These are phyloP conservation scores for Eublepharis macularius DNA, from an alignment of 2,113 vertebrate genomes.

Conservation along the genomic window DNA sequence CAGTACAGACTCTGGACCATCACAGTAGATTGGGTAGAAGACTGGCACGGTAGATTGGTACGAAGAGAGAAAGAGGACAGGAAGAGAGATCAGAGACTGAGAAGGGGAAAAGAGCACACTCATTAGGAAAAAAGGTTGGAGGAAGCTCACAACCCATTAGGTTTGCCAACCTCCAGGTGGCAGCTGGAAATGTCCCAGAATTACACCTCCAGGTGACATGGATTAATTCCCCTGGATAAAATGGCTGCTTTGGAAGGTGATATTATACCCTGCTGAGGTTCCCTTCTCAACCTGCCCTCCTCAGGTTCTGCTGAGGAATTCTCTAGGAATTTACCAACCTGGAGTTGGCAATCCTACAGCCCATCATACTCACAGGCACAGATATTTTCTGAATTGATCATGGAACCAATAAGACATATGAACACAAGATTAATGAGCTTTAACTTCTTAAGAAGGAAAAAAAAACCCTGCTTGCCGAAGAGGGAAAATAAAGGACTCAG, in stretches of 20 bases:
- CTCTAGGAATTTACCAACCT: too few species aligned
- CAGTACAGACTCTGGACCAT: background rate
- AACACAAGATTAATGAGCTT: background rate
- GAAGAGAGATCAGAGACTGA: background rate
- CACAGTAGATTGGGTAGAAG: background rate
- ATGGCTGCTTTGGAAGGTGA: too few species aligned
- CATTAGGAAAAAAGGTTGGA: background rate
- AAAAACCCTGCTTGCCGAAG: constrained; percentile 4
- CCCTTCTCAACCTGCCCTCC: too few species aligned
- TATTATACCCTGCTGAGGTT: too few species aligned
- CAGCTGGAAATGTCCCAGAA: too few species aligned
- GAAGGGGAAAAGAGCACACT: background rate
- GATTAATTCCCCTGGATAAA: too few species aligned
- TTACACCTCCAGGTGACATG: too few species aligned
- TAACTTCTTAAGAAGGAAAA: background rate
- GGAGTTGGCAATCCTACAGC: too few species aligned
- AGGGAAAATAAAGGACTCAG: background rate
- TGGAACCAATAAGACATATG: background rate
- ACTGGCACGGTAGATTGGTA: too few species aligned
- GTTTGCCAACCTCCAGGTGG: too few species aligned
- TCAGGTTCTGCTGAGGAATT: too few species aligned
- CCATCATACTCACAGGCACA: background rate
- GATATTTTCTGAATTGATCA: background rate
- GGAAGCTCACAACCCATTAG: background rate
- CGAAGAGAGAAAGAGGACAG: background rate